Evolutionary conservation across 2,888 invertebrate species (phyloP).

Genomic region (Azorinus chamasolen): DNA sequence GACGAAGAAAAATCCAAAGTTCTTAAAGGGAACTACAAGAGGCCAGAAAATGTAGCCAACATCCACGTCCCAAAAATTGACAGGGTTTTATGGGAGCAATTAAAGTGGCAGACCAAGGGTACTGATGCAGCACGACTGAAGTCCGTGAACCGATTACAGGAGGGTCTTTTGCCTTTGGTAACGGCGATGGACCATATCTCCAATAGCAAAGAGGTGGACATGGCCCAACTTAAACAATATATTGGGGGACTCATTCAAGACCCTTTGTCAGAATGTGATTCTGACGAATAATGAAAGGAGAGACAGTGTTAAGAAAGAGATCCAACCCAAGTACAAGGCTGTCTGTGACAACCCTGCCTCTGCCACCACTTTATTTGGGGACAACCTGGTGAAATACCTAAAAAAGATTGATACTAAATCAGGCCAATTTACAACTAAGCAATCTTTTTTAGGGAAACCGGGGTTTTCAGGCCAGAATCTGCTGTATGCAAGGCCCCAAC

Average conservation of each 20-base stretch:
- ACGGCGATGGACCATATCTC: conserved; percentile 8
- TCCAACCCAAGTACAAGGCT: conserved; percentile 8
- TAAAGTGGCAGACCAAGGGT: conserved; percentile 6
- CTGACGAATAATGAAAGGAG: conserved; percentile 9
- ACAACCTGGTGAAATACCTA: conserved; percentile 9
- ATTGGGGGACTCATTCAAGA: conserved; percentile 24
- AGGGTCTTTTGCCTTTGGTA: conserved; percentile 10
- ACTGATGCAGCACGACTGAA: conserved; percentile 8
- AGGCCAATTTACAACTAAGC: background rate
- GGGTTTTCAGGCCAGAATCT: conserved; percentile 15
- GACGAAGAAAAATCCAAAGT: conserved; percentile 13
- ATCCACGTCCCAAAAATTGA: conserved; percentile 21
- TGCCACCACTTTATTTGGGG: conserved; percentile 23
- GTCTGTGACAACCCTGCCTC: conserved; percentile 17
- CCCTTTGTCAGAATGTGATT: conserved; percentile 7
- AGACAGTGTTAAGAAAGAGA: conserved; percentile 21
- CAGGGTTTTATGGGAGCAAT: conserved; percentile 15
- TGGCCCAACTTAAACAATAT: background rate
- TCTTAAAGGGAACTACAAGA: background rate
- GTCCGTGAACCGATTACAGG: background rate
- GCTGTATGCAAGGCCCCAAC: background rate
- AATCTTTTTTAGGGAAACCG: conserved; percentile 13
- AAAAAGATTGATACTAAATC: background rate
- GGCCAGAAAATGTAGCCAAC: conserved; percentile 14
- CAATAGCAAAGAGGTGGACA: background rate